These are phyloP conservation scores for Nyctalus aviator DNA, from an alignment of 2,797 vertebrate genomes.

Conservation along the genomic window DNA sequence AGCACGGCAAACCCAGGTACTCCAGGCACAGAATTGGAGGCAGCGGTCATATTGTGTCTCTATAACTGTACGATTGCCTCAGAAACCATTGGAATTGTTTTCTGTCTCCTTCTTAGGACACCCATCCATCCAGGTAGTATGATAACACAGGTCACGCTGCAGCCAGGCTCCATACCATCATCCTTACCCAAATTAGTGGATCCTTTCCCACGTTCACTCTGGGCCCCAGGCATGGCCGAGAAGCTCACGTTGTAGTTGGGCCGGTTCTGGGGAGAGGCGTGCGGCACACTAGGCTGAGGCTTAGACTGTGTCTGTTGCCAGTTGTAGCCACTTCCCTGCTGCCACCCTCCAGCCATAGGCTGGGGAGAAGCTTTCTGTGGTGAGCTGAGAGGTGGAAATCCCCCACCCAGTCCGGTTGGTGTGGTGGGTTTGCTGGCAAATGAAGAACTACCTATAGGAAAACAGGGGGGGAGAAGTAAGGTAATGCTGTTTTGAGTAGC, in stretches of 20 bases:
- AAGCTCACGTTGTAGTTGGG: conserved; percentile 99
- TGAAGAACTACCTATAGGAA: conserved; percentile 90
- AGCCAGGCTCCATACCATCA: not conserved
- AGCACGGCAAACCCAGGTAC: not conserved
- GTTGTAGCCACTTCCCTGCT: conserved; percentile 88
- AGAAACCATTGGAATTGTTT: not conserved
- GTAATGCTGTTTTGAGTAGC: not conserved
- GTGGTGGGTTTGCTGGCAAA: conserved; percentile 98
- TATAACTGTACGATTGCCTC: not conserved
- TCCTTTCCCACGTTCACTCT: conserved; percentile 90
- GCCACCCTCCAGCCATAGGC: conserved; percentile 92
- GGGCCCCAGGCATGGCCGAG: conserved; percentile 90
- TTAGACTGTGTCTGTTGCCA: conserved; percentile 90
- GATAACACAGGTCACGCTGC: not conserved
- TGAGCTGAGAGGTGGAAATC: conserved; percentile 94
- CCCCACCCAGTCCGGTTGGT: conserved; percentile 94
- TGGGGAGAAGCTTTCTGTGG: conserved; percentile 96
- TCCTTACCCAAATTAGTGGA: conserved; percentile 88
- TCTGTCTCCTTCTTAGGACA: not conserved
- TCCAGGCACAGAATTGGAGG: not conserved
- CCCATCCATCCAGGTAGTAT: no score
- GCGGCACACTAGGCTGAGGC: conserved; percentile 90
- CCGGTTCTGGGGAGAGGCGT: conserved; percentile 95
- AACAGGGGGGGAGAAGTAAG: not conserved
- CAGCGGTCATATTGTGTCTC: not conserved